Conservation (phyloP, 2,888 invertebrate genomes). For the Glyphotaelius pellucidus region DNA sequence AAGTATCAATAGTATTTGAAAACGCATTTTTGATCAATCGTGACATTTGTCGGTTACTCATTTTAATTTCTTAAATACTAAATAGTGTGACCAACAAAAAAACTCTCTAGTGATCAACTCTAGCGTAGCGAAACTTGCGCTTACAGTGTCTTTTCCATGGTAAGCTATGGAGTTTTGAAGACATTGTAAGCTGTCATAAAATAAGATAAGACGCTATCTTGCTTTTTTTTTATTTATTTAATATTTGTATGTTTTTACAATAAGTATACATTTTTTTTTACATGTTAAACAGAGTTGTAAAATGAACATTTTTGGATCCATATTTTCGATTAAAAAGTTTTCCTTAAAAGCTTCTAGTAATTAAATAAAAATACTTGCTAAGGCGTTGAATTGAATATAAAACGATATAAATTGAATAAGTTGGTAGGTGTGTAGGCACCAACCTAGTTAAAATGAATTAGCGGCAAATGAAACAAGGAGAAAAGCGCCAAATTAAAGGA, state of each 20-base stretch:
- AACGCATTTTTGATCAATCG: not conserved
- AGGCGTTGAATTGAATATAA: not conserved
- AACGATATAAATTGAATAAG: not conserved
- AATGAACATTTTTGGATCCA: not conserved
- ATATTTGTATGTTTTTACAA: no score
- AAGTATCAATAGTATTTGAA: not conserved
- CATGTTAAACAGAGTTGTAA: no score
- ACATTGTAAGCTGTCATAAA: not conserved
- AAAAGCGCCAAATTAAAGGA: conserved; percentile 22
- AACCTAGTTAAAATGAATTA: not conserved
- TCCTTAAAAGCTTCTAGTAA: not conserved
- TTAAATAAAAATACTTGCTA: not conserved
- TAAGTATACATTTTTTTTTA: no score
- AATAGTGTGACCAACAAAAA: not conserved
- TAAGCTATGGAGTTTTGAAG: not conserved
- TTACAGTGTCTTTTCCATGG: no score
- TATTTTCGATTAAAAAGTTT: not conserved
- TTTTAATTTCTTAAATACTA: not conserved
- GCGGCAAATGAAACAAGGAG: conserved; percentile 2
- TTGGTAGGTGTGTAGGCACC: not conserved
- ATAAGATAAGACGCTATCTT: not conserved
- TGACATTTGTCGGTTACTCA: not conserved
- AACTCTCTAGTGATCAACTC: not conserved
- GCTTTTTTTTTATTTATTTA: no score
- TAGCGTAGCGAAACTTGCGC: not conserved